Percentiles rank a stretch among this genome's conserved stretches.
phyloP scores from a whole-genome alignment of 2,797 vertebrate genomes.

The Hozukius guyotensis region DNA sequence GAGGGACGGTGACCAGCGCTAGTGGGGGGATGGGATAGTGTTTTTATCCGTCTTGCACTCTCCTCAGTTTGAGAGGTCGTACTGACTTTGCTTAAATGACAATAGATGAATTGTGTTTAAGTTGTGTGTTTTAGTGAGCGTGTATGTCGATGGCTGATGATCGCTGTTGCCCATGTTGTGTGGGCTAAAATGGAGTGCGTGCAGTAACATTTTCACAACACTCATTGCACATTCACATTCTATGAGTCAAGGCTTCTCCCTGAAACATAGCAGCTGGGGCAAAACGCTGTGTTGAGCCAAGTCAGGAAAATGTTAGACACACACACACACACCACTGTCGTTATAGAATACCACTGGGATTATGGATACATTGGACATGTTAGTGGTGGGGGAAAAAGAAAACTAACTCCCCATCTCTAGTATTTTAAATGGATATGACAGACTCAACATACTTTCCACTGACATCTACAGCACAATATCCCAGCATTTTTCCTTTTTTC shows the following conservation, averaged over 20 bases:
- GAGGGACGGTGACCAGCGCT: slow-evolving; percentile 68
- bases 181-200: slow-evolving; percentile 27
- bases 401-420: slow-evolving; percentile 20
- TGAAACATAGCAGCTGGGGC: slow-evolving; percentile 46
- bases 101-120: slow-evolving; percentile 3
- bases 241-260: slow-evolving; percentile 38
- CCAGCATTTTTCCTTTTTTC: slow-evolving; percentile 10
- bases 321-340: slow-evolving; percentile 26
- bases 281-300: slow-evolving; percentile 19
- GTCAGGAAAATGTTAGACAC: slow-evolving; percentile 44
- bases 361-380: slow-evolving; percentile 22
- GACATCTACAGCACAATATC: slow-evolving; percentile 15
- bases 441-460: slow-evolving; percentile 40
- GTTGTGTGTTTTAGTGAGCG: slow-evolving; percentile 20
- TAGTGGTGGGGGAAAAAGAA: slow-evolving; percentile 8
- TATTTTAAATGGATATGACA: slow-evolving; percentile 31
- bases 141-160: slow-evolving; percentile 7
- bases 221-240: slow-evolving; percentile 60
- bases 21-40: slow-evolving; percentile 62
- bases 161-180: slow-evolving; percentile 16
- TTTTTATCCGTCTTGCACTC: slow-evolving; percentile 40
- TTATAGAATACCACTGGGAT: slow-evolving; percentile 18
- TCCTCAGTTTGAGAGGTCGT: slow-evolving; percentile 2
- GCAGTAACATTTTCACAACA: slow-evolving; percentile 50
- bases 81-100: slow-evolving; percentile 15